A percentile compares a stretch with the other conserved stretches of the same genome.
Evolutionary conservation across 2,888 invertebrate genomes (phyloP).

Genomic region (Pycnomerus fuliginosus): DNA sequence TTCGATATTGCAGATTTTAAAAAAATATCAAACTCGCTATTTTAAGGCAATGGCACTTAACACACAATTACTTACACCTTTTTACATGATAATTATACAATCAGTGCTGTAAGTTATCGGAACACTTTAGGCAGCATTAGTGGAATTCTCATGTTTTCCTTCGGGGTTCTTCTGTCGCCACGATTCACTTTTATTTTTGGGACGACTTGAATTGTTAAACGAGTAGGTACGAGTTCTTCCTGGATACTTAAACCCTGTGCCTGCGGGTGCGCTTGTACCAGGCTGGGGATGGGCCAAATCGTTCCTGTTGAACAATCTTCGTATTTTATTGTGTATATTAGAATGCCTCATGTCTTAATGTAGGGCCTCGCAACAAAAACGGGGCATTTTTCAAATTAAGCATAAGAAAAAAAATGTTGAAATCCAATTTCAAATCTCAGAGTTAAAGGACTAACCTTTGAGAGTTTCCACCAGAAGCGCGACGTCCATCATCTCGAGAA

Average conservation of each 20-base stretch:
- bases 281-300: conserved; percentile 43
- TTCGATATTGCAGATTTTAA: conserved; percentile 20
- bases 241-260: conserved; percentile 37
- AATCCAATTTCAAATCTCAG: too few relatives aligned
- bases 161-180: conserved; percentile 46
- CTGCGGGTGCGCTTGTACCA: conserved; percentile 50
- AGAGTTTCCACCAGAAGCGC: conserved; percentile 18
- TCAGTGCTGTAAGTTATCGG: conserved; percentile 21
- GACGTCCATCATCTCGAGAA: conserved; percentile 25
- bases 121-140: conserved; percentile 17
- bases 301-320: conserved; percentile 30
- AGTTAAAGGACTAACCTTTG: conserved; percentile 30
- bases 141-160: conserved; percentile 23
- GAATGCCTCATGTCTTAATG: too few relatives aligned
- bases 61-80: conserved; percentile 30
- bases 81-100: conserved; percentile 27
- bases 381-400: too few relatives aligned
- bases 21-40: conserved; percentile 45
- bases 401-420: too few relatives aligned
- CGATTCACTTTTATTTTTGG: conserved; percentile 40
- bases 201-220: conserved; percentile 49
- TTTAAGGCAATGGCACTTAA: conserved; percentile 44
- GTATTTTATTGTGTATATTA: too few relatives aligned
- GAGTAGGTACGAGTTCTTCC: conserved; percentile 48
- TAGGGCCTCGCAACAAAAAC: too few relatives aligned